Conservation (phyloP, 2,113 vertebrate species). For the Chamaetylas fuelleborni region DNA sequence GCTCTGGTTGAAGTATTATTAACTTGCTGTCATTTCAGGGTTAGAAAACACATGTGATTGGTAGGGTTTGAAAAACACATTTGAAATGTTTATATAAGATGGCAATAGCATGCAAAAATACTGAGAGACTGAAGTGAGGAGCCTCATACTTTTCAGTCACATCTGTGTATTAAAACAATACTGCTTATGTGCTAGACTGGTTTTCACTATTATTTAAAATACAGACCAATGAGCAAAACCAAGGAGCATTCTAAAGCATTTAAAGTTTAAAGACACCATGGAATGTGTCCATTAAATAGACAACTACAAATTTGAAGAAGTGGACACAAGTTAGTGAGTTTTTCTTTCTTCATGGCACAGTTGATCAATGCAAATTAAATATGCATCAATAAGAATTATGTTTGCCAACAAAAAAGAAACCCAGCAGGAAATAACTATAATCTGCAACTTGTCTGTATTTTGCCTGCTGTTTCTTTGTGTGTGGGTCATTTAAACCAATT, state of each 20-base stretch:
- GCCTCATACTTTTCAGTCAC: background rate
- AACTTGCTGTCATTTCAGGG: background rate
- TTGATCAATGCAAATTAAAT: background rate
- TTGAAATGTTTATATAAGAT: background rate
- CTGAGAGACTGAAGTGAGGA: background rate
- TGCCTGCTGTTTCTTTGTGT: background rate
- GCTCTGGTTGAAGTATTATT: background rate
- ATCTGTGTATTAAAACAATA: background rate
- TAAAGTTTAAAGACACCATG: background rate
- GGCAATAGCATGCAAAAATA: background rate
- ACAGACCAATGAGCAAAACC: background rate
- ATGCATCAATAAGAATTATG: background rate
- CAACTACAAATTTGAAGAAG: background rate
- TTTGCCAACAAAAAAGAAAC: background rate
- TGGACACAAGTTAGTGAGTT: background rate
- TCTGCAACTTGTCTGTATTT: background rate
- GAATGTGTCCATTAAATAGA: background rate
- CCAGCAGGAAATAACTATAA: background rate
- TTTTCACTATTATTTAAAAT: background rate
- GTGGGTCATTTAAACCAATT: background rate
- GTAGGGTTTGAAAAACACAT: background rate
- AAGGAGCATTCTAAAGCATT: background rate
- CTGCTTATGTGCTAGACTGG: background rate
- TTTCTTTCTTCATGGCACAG: background rate
- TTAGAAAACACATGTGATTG: accelerated